Evolutionary conservation across 2,797 vertebrate species (phyloP).

Genomic region (Poecilia wingei): DNA sequence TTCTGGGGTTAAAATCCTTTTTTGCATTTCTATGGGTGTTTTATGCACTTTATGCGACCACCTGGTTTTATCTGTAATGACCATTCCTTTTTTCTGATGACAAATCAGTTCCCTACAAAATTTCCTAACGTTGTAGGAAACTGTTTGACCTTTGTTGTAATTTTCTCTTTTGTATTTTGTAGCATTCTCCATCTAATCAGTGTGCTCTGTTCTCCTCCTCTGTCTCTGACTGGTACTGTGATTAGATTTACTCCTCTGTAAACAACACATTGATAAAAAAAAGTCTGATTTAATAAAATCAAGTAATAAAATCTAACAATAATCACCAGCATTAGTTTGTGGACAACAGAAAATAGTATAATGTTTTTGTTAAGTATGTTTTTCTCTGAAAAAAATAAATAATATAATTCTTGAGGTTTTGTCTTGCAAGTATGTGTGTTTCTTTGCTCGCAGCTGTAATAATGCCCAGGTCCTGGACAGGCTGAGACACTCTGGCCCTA

Average conservation of each 20-base stretch:
- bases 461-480: constrained; percentile 28
- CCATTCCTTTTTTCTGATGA: background rate
- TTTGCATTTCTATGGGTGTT: background rate
- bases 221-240: background rate
- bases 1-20: background rate
- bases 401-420: background rate
- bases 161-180: background rate
- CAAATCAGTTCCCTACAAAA: background rate
- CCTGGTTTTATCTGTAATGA: background rate
- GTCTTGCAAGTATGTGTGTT: constrained; percentile 14
- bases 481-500: constrained; percentile 24
- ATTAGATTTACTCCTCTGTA: background rate
- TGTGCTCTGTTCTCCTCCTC: background rate
- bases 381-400: background rate
- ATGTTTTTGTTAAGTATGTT: background rate
- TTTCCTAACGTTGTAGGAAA: background rate
- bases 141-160: background rate
- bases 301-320: background rate
- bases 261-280: background rate
- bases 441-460: constrained; percentile 39
- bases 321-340: background rate
- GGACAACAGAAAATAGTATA: background rate
- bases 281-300: background rate
- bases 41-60: background rate
- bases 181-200: background rate